Evolutionary conservation across 2,888 invertebrate species (phyloP).

Genomic region (Lingula anatina): DNA sequence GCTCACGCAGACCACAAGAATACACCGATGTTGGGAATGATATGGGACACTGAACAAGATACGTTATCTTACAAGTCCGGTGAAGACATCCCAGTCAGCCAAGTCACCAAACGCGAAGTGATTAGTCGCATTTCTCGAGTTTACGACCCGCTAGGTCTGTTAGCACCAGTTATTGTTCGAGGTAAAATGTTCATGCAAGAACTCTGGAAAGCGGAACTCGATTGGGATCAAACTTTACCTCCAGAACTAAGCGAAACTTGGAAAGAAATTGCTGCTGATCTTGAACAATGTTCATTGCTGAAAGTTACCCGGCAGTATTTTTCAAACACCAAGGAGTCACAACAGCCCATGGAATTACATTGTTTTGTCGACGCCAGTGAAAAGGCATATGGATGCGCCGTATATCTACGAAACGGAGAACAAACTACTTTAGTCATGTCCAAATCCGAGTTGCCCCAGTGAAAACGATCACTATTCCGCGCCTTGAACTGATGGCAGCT

Average conservation of each 20-base stretch:
- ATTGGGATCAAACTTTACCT: not conserved
- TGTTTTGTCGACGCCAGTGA: slow-evolving; percentile 6
- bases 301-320: not conserved
- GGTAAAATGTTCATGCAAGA: not conserved
- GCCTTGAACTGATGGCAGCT: slow-evolving; percentile 10
- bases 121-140: not conserved
- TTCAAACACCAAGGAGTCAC: not conserved
- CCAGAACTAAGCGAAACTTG: not conserved
- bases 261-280: not conserved
- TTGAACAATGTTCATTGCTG: not conserved
- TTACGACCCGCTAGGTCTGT: not conserved
- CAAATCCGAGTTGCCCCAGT: slow-evolving; percentile 9
- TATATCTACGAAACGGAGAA: slow-evolving; percentile 2
- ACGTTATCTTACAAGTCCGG: not conserved
- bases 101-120: not conserved
- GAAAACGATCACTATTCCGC: slow-evolving; percentile 8
- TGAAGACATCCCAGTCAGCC: not conserved
- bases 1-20: not conserved
- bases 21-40: slow-evolving; percentile 5
- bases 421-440: slow-evolving; percentile 6
- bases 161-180: slow-evolving; percentile 1
- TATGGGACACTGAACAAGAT: slow-evolving; percentile 2
- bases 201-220: not conserved
- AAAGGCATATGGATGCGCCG: slow-evolving; percentile 3
- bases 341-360: too few relatives aligned